Evolutionary conservation across 2,888 invertebrate species (phyloP).

Genomic region (Callyntrura sp.): DNA sequence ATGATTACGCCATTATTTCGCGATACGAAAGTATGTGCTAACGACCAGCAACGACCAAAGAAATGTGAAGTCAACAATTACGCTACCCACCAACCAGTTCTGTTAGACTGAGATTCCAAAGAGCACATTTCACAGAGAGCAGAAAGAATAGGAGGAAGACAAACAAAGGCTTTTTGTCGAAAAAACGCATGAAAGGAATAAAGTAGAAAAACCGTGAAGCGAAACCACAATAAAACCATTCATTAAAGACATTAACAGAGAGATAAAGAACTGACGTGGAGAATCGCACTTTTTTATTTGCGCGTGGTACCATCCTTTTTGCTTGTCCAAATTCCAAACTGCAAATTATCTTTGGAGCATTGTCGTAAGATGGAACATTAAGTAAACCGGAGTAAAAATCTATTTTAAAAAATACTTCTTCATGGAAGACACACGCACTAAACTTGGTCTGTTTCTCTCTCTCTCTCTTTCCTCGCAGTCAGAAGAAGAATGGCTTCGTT

Average conservation of each 20-base stretch:
- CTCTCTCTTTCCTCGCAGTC: background rate
- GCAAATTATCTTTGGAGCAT: conserved; percentile 57
- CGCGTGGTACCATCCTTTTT: conserved; percentile 15
- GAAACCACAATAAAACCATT: conserved; percentile 42
- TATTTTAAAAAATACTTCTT: conserved; percentile 44
- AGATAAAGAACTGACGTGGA: conserved; percentile 42
- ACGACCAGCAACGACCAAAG: background rate
- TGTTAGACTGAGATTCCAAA: background rate
- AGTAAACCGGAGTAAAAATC: conserved; percentile 41
- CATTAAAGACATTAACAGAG: conserved; percentile 54
- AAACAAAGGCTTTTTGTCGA: background rate
- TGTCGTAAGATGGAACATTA: conserved; percentile 47
- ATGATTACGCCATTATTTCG: conserved; percentile 55
- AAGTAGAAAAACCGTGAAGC: conserved; percentile 42
- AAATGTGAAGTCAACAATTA: conserved; percentile 5
- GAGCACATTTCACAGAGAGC: background rate
- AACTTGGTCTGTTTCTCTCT: no score
- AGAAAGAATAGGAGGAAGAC: background rate
- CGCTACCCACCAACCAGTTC: no score
- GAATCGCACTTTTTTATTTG: conserved; percentile 43
- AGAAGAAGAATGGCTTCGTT: conserved; percentile 64
- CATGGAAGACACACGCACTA: conserved; percentile 32
- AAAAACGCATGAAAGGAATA: conserved; percentile 16
- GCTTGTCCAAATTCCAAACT: conserved; percentile 55
- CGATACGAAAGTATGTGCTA: conserved; percentile 51